These are phyloP conservation scores for Corapipo altera DNA, from an alignment of 2,113 vertebrate species.

Conservation along the genomic window DNA sequence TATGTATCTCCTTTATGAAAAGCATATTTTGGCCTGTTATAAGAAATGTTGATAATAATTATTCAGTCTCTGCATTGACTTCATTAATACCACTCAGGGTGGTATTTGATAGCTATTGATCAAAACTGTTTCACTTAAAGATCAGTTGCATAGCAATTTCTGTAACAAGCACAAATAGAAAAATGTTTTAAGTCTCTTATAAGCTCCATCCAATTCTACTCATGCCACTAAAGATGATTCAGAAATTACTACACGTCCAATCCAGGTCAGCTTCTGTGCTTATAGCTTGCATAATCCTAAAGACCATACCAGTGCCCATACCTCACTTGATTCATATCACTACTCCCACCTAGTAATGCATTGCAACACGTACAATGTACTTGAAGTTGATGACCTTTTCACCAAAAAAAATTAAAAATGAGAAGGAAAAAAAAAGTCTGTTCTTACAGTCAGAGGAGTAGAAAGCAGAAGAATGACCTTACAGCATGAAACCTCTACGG, in stretches of 20 bases:
- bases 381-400: not conserved
- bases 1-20: not conserved
- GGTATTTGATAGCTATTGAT: not conserved
- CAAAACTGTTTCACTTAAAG: slow-evolving; percentile 1
- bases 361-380: not conserved
- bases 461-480: not conserved
- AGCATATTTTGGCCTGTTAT: not conserved
- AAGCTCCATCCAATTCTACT: not conserved
- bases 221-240: not conserved
- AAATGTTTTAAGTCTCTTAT: not conserved
- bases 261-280: not conserved
- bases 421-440: no score
- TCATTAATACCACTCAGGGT: not conserved
- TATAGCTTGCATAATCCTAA: not conserved
- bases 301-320: not conserved
- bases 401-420: not conserved
- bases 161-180: not conserved
- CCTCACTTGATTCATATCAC: not conserved
- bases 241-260: not conserved
- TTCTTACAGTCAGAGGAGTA: not conserved
- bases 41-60: not conserved
- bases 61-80: not conserved
- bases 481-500: not conserved
- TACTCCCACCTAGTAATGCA: not conserved
- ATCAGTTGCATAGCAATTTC: not conserved